Percentiles rank a stretch among this genome's conserved stretches.
Conservation (phyloP, 2,797 vertebrate genomes). For the Australoheros facetus region DNA sequence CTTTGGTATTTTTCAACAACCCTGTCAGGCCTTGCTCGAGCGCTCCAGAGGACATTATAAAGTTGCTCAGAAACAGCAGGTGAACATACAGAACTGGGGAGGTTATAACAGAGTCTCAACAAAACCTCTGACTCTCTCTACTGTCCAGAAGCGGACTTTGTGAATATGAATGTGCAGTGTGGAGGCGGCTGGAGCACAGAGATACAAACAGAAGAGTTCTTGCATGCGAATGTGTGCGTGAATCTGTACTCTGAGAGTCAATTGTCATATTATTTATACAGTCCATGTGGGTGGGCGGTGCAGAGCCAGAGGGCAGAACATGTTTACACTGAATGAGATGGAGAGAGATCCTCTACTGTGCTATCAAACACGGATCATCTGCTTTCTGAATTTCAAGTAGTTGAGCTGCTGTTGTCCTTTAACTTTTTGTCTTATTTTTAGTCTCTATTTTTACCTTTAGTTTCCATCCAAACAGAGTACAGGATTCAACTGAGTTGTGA, state of each 20-base stretch:
- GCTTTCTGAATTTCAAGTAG: constrained; percentile 11
- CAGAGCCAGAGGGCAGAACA: constrained; percentile 49
- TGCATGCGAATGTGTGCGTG: constrained; percentile 17
- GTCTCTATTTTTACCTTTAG: neutral
- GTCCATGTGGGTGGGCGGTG: constrained; percentile 45
- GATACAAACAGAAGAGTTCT: constrained; percentile 20
- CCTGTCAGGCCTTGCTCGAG: neutral
- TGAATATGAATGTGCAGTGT: constrained; percentile 17
- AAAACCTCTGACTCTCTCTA: constrained; percentile 42
- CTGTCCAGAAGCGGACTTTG: constrained; percentile 36
- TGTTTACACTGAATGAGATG: constrained; percentile 47
- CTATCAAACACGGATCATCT: constrained; percentile 2
- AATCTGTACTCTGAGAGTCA: constrained; percentile 16
- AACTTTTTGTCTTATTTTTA: neutral
- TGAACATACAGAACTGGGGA: neutral
- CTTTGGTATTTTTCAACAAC: neutral
- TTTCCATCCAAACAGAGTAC: neutral
- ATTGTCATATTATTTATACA: constrained; percentile 56
- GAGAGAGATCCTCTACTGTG: constrained; percentile 14
- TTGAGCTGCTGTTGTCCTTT: neutral
- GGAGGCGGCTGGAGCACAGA: constrained; percentile 38
- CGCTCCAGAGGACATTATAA: neutral
- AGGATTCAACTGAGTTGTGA: neutral
- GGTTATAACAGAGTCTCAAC: constrained; percentile 24
- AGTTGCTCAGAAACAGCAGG: constrained; percentile 6